Evolutionary conservation across 1,140 invertebrate genomes (phyloP).

Genomic region (Aphidius ervi): DNA sequence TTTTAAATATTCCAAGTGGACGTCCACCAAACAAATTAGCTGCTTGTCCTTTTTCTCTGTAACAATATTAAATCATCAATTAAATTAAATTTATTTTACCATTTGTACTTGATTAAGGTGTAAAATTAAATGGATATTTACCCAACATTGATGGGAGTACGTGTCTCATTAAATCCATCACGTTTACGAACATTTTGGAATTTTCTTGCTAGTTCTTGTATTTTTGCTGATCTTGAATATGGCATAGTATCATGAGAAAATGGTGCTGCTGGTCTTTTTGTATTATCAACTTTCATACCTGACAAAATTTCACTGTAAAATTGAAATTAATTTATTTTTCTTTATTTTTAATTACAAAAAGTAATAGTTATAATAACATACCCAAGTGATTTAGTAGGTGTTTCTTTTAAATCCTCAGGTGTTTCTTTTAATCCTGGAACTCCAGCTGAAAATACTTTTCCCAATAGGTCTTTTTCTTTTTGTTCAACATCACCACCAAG

Average conservation of each 20-base stretch:
- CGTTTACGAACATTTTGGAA: not conserved
- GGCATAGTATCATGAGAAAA: slow-evolving; percentile 12
- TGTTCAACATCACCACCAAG: slow-evolving; percentile 64
- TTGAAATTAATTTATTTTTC: slow-evolving; percentile 24
- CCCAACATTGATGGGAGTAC: not conserved
- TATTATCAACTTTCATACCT: slow-evolving; percentile 71
- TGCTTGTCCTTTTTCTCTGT: slow-evolving; percentile 11
- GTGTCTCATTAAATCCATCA: not conserved
- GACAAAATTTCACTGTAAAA: slow-evolving; percentile 63
- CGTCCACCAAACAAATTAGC: slow-evolving; percentile 58
- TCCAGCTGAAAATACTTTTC: slow-evolving; percentile 55
- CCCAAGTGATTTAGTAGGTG: slow-evolving; percentile 11
- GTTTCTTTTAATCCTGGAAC: slow-evolving; percentile 5
- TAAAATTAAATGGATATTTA: not conserved
- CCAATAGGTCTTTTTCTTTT: slow-evolving; percentile 71
- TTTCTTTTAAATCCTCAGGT: slow-evolving; percentile 2
- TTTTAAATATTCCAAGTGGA: slow-evolving; percentile 60
- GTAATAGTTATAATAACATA: not conserved
- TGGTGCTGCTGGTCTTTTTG: slow-evolving; percentile 34
- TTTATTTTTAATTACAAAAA: slow-evolving; percentile 5
- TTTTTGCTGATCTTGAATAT: slow-evolving; percentile 8
- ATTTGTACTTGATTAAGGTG: not conserved
- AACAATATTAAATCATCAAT: not conserved
- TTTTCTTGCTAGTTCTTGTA: not conserved
- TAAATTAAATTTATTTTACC: not conserved